These are phyloP conservation scores for Paracentrotus lividus DNA, from an alignment of 53 echinoderm and acorn worm species.

Conservation along the genomic window DNA sequence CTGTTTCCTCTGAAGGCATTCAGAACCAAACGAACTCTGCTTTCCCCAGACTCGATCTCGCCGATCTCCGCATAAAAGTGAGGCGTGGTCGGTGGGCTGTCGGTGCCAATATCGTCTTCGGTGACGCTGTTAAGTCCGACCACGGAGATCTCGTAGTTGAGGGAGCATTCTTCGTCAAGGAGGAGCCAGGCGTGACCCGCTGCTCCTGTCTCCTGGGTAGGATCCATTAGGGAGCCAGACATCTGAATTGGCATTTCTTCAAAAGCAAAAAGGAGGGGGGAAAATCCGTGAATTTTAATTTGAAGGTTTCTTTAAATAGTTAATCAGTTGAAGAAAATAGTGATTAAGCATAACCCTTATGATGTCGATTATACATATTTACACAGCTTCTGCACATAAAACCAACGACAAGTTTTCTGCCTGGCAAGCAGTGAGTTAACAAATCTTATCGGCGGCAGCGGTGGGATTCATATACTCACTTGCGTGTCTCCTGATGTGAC, in stretches of 20 bases:
- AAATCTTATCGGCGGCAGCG: slow-evolving; percentile 19
- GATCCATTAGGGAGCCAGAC: slow-evolving; percentile 83
- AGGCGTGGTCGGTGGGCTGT: slow-evolving; percentile 59
- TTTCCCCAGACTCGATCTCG: slow-evolving; percentile 74
- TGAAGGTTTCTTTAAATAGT: too few relatives aligned
- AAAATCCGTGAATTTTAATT: neutral
- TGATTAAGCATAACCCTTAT: too few relatives aligned
- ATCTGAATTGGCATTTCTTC: slow-evolving; percentile 92
- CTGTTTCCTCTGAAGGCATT: slow-evolving; percentile 85
- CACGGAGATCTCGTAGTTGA: slow-evolving; percentile 93
- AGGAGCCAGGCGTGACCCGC: slow-evolving; percentile 97
- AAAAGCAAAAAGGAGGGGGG: neutral
- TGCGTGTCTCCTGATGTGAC: slow-evolving; percentile 73
- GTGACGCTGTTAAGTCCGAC: slow-evolving; percentile 83
- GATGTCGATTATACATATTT: too few relatives aligned
- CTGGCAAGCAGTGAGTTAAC: too few relatives aligned
- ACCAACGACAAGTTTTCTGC: too few relatives aligned
- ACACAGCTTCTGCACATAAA: too few relatives aligned
- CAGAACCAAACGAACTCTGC: slow-evolving; percentile 74
- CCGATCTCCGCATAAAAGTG: slow-evolving; percentile 92
- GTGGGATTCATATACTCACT: slow-evolving; percentile 70
- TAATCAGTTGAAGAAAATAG: neutral
- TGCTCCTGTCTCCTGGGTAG: slow-evolving; percentile 85
- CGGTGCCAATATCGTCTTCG: slow-evolving; percentile 64
- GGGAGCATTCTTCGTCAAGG: slow-evolving; percentile 83